Percentiles rank a stretch among this genome's conserved stretches.
Evolutionary conservation across 2,888 invertebrate species (phyloP).

Genomic region (Andrena bucephala): DNA sequence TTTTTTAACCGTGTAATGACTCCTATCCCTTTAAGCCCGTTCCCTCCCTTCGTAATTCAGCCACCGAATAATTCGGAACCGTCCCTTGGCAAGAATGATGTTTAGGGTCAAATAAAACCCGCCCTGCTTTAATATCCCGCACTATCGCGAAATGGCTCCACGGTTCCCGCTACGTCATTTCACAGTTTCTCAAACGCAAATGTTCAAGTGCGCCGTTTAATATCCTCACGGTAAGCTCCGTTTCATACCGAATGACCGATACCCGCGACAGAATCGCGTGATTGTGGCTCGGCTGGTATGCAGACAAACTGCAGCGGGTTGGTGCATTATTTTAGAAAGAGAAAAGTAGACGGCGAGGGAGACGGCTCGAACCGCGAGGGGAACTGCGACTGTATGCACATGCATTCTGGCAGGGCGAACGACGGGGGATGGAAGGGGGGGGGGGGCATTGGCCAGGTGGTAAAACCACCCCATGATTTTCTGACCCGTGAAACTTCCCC

Average conservation of each 20-base stretch:
- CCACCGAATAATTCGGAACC: too few relatives aligned
- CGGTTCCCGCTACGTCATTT: too few relatives aligned
- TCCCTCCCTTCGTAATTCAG: too few relatives aligned
- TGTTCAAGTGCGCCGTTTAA: too few relatives aligned
- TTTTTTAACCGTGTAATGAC: too few relatives aligned
- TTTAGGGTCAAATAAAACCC: too few relatives aligned
- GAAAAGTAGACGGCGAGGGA: constrained; percentile 36
- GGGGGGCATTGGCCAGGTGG: constrained; percentile 78
- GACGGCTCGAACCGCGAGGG: constrained; percentile 41
- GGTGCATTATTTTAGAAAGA: constrained; percentile 75
- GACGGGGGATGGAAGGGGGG: constrained; percentile 1
- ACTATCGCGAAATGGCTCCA: too few relatives aligned
- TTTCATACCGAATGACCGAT: constrained; percentile 67
- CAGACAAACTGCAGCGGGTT: constrained; percentile 75
- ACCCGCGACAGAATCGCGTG: constrained; percentile 75
- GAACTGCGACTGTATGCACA: constrained; percentile 33
- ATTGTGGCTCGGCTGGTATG: constrained; percentile 73
- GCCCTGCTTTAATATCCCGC: too few relatives aligned
- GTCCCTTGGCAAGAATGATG: too few relatives aligned
- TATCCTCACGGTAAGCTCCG: constrained; percentile 33
- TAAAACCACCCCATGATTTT: constrained; percentile 81
- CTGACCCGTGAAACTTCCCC: constrained; percentile 76
- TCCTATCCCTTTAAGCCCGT: too few relatives aligned
- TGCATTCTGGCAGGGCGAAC: constrained; percentile 11
- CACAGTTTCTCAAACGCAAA: too few relatives aligned